These are phyloP conservation scores for Bombylius discolor DNA, from an alignment of 2,888 invertebrate species.

Conservation along the genomic window DNA sequence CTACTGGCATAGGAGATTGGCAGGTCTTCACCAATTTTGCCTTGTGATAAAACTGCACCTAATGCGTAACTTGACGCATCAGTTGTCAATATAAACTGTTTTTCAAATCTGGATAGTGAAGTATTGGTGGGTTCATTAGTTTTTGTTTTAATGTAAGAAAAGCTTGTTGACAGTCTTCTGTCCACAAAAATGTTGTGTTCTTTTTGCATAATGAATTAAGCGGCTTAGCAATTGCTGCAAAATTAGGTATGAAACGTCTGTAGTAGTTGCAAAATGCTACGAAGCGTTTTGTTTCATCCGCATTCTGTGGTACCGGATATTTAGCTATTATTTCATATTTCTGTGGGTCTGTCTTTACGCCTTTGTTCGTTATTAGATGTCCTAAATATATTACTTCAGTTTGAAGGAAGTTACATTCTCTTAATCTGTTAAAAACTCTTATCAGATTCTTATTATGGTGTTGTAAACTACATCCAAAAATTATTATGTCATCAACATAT, in stretches of 20 bases:
- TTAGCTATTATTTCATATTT: not conserved
- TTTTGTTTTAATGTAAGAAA: conserved; percentile 7
- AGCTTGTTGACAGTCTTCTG: not conserved
- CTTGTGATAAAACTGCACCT: conserved; percentile 22
- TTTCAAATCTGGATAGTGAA: conserved; percentile 8
- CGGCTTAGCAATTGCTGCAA: conserved; percentile 15
- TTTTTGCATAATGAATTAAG: conserved; percentile 14
- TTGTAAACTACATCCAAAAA: conserved; percentile 11
- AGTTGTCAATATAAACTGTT: conserved; percentile 19
- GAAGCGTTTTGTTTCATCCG: not conserved
- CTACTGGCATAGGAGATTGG: too few species aligned
- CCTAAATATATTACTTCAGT: conserved; percentile 15
- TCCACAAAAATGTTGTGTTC: conserved; percentile 12
- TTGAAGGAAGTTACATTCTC: conserved; percentile 13
- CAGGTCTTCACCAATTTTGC: conserved; percentile 10
- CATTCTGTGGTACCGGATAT: conserved; percentile 17
- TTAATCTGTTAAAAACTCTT: conserved; percentile 7
- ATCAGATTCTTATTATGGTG: conserved; percentile 10
- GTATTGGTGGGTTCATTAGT: conserved; percentile 5
- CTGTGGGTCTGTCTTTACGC: not conserved
- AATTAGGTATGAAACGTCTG: conserved; percentile 6
- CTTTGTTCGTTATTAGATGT: conserved; percentile 14
- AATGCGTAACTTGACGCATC: conserved; percentile 21
- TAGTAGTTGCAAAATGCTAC: too few species aligned
- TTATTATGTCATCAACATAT: conserved; percentile 17